These are phyloP conservation scores for Pedetes capensis DNA, from an alignment of 2,113 vertebrate genomes.

Conservation along the genomic window DNA sequence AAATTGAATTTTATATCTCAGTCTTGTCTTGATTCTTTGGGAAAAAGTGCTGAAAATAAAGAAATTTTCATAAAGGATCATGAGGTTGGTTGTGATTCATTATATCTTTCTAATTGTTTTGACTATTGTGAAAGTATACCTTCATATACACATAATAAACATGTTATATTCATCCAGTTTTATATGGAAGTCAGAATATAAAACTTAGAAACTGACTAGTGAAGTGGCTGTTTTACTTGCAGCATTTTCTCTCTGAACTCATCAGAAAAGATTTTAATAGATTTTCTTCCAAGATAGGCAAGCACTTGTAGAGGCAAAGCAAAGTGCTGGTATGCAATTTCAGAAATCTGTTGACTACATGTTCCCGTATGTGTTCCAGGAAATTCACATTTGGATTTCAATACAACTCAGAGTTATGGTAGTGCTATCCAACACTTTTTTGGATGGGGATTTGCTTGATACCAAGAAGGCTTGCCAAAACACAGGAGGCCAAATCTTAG, in stretches of 20 bases:
- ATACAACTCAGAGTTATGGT: constrained; percentile 46
- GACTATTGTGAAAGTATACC: background rate
- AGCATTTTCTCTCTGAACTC: constrained; percentile 47
- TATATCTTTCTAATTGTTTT: background rate
- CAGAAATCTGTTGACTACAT: constrained; percentile 71
- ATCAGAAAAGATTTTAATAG: constrained; percentile 51
- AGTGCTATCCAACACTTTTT: constrained; percentile 61
- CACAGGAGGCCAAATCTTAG: constrained; percentile 69
- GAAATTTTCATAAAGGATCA: background rate
- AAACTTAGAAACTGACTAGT: constrained; percentile 28
- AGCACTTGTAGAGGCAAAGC: constrained; percentile 46
- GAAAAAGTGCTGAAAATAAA: background rate
- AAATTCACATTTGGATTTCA: constrained; percentile 76
- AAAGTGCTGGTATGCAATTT: constrained; percentile 63
- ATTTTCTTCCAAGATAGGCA: constrained; percentile 57
- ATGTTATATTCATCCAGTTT: constrained; percentile 9
- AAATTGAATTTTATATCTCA: background rate
- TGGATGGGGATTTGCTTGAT: constrained; percentile 69
- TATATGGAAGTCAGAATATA: background rate
- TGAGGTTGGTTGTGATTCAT: background rate
- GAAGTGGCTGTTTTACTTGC: background rate
- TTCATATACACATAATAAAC: background rate
- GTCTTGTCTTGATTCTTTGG: background rate
- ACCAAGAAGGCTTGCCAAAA: constrained; percentile 68
- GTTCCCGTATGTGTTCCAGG: constrained; percentile 69